A percentile compares a stretch with the other conserved stretches of the same genome.
phyloP scores from a whole-genome alignment of 2,888 invertebrate genomes.

The Drosophila rubida region DNA sequence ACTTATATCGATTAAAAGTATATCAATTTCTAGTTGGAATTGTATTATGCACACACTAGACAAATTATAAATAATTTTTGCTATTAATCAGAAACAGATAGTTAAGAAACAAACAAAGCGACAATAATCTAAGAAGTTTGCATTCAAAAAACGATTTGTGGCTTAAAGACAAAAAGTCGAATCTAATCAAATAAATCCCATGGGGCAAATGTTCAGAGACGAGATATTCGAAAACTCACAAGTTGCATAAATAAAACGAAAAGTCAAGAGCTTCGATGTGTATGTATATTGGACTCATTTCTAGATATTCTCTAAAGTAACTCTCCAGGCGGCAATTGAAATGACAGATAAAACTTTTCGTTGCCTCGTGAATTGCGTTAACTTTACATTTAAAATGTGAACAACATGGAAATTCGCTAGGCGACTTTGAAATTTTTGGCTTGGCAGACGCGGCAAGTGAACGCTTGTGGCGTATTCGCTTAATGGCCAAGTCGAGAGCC shows the following conservation, averaged over 20 bases:
- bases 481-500: slow-evolving; percentile 22
- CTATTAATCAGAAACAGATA: neutral
- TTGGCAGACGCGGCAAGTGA: slow-evolving; percentile 1
- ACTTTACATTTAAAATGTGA: slow-evolving; percentile 37
- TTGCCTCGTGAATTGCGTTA: slow-evolving; percentile 15
- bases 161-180: neutral
- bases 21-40: too few relatives aligned
- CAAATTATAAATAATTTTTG: too few relatives aligned
- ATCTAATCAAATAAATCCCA: neutral
- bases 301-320: neutral
- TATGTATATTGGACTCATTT: slow-evolving; percentile 11
- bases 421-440: slow-evolving; percentile 10
- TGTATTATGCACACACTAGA: too few relatives aligned
- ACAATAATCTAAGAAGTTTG: neutral
- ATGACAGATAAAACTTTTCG: slow-evolving; percentile 48
- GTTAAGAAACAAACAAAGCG: neutral
- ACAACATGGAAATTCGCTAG: slow-evolving; percentile 9
- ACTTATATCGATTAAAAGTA: too few relatives aligned
- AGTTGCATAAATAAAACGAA: neutral
- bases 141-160: neutral
- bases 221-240: neutral
- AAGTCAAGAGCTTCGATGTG: neutral
- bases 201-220: neutral
- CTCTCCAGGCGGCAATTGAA: slow-evolving; percentile 54
- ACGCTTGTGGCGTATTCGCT: neutral